These are phyloP conservation scores for Propithecus perrieri DNA, from an alignment of 2,797 vertebrate species.

Conservation along the genomic window DNA sequence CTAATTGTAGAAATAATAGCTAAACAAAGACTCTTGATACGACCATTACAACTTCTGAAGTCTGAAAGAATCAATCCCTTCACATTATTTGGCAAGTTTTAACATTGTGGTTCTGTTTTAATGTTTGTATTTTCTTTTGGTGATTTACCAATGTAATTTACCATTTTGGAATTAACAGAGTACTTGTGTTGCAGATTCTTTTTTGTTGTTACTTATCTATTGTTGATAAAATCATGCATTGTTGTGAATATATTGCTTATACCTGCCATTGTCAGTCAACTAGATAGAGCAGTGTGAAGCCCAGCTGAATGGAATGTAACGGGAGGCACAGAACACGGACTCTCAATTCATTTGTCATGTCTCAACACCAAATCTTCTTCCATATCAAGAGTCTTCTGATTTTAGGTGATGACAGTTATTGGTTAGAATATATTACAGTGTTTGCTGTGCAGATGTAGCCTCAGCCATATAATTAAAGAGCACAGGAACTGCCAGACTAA, in stretches of 20 bases:
- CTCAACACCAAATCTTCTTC: not conserved
- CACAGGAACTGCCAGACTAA: slow-evolving; percentile 40
- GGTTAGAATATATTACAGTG: not conserved
- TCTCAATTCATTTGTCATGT: not conserved
- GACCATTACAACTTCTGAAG: not conserved
- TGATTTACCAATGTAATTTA: not conserved
- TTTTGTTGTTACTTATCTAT: not conserved
- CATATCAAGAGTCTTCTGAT: not conserved
- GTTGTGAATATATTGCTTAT: accelerated
- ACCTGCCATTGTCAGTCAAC: not conserved
- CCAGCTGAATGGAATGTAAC: not conserved
- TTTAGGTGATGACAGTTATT: not conserved
- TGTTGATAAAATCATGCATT: not conserved
- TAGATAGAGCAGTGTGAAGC: not conserved
- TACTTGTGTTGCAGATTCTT: not conserved
- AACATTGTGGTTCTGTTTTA: not conserved
- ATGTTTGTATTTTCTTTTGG: not conserved
- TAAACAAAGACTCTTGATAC: not conserved
- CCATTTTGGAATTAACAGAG: not conserved
- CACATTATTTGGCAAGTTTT: not conserved
- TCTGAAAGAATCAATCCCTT: not conserved
- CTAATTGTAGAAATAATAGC: not conserved
- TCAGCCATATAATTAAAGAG: slow-evolving; percentile 31
- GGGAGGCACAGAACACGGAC: not conserved
- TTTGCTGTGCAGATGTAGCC: not conserved